Conservation (phyloP, 2,797 vertebrate species). For the Clarias fuscus region DNA sequence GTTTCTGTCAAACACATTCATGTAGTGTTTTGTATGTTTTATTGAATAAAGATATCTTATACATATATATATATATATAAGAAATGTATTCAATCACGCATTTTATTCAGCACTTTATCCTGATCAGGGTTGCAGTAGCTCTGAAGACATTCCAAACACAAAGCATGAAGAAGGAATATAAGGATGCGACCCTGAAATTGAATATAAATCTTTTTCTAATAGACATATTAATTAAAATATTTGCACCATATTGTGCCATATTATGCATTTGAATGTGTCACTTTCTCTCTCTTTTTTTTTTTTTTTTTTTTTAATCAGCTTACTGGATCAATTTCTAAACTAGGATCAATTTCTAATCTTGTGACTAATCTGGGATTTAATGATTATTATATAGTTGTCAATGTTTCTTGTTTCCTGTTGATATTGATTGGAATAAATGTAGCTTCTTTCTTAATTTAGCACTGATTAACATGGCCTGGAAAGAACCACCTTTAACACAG, state of each 20-base stretch:
- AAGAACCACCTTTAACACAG: neutral
- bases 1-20: neutral
- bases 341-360: neutral
- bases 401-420: neutral
- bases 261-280: neutral
- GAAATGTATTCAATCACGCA: neutral
- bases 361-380: neutral
- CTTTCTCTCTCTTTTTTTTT: too few relatives aligned
- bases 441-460: neutral
- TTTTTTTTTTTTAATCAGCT: neutral
- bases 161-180: neutral
- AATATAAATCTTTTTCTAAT: neutral
- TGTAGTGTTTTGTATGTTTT: neutral
- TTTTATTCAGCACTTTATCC: neutral
- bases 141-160: neutral
- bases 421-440: constrained; percentile 6
- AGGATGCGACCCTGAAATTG: neutral
- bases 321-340: neutral
- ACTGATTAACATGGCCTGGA: neutral
- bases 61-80: too few relatives aligned
- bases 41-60: neutral
- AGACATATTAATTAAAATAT: neutral
- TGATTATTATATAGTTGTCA: neutral
- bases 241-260: neutral
- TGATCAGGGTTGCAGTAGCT: neutral